phyloP scores from a whole-genome alignment of 2,888 invertebrate genomes.

The Bruchidius siliquastri region DNA sequence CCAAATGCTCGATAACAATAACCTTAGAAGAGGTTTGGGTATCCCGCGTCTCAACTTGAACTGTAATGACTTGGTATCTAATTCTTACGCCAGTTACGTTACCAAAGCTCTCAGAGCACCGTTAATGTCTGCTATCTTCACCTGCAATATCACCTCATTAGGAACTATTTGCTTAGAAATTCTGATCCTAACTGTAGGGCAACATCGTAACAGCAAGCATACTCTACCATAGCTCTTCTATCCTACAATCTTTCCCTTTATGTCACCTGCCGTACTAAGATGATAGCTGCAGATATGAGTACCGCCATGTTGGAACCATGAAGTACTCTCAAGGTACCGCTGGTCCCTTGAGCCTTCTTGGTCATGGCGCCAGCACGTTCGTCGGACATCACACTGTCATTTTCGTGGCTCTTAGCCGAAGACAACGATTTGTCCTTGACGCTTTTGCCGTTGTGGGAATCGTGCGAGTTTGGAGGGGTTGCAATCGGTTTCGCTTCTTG shows the following conservation, averaged over 20 bases:
- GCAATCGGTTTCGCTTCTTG: constrained; percentile 16
- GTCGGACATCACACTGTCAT: constrained; percentile 38
- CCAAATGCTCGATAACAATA: too few species aligned
- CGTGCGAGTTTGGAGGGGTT: constrained; percentile 9
- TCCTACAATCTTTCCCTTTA: background rate
- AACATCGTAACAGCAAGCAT: background rate
- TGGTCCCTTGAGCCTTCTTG: background rate
- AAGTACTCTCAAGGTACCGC: background rate
- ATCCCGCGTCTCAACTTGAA: too few species aligned
- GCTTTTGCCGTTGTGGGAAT: constrained; percentile 5
- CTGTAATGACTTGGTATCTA: too few species aligned
- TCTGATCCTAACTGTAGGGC: background rate
- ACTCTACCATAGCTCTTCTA: background rate
- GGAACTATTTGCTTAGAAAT: background rate
- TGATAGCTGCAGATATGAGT: background rate
- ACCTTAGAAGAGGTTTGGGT: too few species aligned
- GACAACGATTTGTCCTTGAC: constrained; percentile 17
- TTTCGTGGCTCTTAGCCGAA: constrained; percentile 41
- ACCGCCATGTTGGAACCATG: background rate
- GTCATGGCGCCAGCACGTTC: background rate
- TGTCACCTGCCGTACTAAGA: background rate
- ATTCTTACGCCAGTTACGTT: too few species aligned
- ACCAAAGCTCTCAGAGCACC: too few species aligned
- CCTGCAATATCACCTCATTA: background rate
- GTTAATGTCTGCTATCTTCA: too few species aligned